Evolutionary conservation across 2,113 vertebrate species (phyloP).

Genomic region (Neogobius melanostomus): DNA sequence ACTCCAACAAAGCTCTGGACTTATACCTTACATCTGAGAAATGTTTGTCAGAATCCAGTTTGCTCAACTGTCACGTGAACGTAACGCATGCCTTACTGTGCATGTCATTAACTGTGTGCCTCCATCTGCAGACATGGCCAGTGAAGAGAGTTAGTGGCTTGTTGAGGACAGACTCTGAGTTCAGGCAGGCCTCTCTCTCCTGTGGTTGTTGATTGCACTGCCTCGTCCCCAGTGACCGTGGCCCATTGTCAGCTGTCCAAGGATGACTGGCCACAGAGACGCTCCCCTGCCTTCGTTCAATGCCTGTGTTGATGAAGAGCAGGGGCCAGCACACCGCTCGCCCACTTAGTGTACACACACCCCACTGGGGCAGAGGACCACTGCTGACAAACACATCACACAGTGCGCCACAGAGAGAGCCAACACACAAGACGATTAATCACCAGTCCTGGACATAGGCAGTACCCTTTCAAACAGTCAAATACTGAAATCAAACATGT

Average conservation of each 20-base stretch:
- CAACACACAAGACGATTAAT: constrained; percentile 1
- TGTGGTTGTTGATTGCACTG: constrained; percentile 62
- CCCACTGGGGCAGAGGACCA: constrained; percentile 44
- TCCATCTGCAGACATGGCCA: constrained; percentile 21
- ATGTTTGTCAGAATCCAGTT: too few species aligned
- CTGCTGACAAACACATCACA: constrained; percentile 24
- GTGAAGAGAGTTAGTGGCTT: constrained; percentile 39
- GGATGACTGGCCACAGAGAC: constrained; percentile 66
- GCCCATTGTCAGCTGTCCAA: constrained; percentile 70
- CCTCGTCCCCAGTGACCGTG: constrained; percentile 40
- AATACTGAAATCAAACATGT: constrained; percentile 1
- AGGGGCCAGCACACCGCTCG: constrained; percentile 44
- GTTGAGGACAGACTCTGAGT: constrained; percentile 18
- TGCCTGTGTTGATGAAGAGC: constrained; percentile 66
- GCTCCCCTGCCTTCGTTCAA: constrained; percentile 66
- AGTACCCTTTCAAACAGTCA: neutral
- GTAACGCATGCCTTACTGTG: constrained; percentile 14
- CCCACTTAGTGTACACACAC: constrained; percentile 53
- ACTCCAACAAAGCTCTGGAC: too few species aligned
- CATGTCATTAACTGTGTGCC: constrained; percentile 47
- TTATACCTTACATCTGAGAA: too few species aligned
- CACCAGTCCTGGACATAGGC: neutral
- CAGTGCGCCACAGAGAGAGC: constrained; percentile 13
- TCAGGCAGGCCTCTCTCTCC: constrained; percentile 49
- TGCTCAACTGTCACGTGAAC: neutral